phyloP scores from a whole-genome alignment of 2,113 vertebrate genomes.

The Naja naja region DNA sequence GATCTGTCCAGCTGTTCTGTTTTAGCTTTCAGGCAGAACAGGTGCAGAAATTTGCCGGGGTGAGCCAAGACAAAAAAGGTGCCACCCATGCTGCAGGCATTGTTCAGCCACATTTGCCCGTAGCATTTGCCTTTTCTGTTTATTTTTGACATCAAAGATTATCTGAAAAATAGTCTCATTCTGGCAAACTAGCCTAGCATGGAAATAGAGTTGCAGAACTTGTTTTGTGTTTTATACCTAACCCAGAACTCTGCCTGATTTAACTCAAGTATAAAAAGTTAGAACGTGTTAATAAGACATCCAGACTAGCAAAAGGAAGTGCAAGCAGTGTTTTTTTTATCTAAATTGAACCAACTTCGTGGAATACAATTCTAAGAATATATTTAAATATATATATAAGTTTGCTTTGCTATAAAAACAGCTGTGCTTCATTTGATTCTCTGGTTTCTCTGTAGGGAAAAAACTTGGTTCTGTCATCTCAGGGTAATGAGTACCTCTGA shows the following conservation, averaged over 20 bases:
- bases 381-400: neutral
- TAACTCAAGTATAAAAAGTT: slow-evolving; percentile 44
- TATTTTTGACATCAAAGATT: slow-evolving; percentile 51
- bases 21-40: slow-evolving; percentile 14
- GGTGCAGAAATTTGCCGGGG: neutral
- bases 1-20: neutral
- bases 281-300: neutral
- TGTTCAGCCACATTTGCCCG: slow-evolving; percentile 21
- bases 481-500: slow-evolving; percentile 6
- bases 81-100: slow-evolving; percentile 16
- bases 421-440: neutral
- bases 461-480: neutral
- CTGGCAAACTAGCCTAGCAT: slow-evolving; percentile 40
- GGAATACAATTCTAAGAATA: neutral
- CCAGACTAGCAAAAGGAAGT: neutral
- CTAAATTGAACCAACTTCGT: neutral
- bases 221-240: slow-evolving; percentile 49
- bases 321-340: neutral
- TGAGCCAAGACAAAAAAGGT: neutral
- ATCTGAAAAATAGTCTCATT: slow-evolving; percentile 22
- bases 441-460: neutral
- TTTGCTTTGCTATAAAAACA: neutral
- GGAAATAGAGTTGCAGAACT: slow-evolving; percentile 37
- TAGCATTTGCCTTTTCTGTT: slow-evolving; percentile 45
- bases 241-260: slow-evolving; percentile 21